Evolutionary conservation across 1,140 invertebrate genomes (phyloP).

Genomic region (Watersipora subatra): DNA sequence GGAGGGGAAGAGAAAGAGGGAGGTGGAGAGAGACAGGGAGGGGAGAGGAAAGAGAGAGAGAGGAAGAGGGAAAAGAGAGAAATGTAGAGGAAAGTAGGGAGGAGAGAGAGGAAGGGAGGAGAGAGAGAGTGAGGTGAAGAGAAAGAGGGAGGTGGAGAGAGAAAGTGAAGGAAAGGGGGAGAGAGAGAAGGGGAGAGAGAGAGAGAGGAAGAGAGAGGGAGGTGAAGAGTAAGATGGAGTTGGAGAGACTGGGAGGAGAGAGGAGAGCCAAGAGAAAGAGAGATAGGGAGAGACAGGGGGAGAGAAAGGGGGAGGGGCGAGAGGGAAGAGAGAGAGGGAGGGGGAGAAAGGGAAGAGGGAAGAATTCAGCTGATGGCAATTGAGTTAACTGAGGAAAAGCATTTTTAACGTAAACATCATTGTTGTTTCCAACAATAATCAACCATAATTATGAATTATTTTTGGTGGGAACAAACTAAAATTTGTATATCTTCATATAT

Average conservation of each 20-base stretch:
- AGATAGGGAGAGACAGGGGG: background rate
- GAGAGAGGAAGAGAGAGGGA: background rate
- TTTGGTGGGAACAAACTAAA: no score
- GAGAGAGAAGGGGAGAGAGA: background rate
- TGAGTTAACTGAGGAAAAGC: no score
- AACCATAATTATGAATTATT: no score
- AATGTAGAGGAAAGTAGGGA: no score
- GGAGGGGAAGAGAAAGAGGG: no score
- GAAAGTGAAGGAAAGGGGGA: conserved; percentile 31
- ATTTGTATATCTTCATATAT: no score
- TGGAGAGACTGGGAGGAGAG: background rate
- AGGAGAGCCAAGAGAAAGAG: background rate
- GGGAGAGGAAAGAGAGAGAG: background rate
- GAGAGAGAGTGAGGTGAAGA: conserved; percentile 50
- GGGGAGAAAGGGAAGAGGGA: background rate
- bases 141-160: conserved; percentile 39
- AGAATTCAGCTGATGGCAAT: background rate
- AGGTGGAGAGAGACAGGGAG: background rate
- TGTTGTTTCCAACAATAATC: no score
- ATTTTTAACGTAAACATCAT: no score
- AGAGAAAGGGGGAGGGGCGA: background rate
- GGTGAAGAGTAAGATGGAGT: conserved; percentile 9
- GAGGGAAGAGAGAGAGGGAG: background rate
- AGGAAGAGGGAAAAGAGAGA: background rate
- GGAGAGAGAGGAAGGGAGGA: background rate